Conservation (phyloP, 2,888 invertebrate genomes). For the Scelioninae gen. 1 region DNA sequence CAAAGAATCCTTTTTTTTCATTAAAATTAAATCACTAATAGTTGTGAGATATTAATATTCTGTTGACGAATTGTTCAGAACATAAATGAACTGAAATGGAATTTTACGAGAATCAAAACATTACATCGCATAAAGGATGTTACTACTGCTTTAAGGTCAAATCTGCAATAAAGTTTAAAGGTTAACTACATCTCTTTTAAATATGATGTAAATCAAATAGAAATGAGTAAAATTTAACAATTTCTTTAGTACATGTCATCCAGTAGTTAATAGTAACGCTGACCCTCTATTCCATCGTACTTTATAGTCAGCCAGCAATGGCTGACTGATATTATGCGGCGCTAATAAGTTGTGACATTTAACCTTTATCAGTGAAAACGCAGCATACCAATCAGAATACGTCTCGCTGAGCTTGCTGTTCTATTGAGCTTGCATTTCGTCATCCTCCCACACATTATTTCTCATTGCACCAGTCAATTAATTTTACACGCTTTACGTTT, state of each 20-base stretch:
- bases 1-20: too few relatives aligned
- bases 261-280: conserved; percentile 16
- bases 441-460: conserved; percentile 57
- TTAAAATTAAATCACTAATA: too few relatives aligned
- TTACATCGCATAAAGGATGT: conserved; percentile 19
- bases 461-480: conserved; percentile 30
- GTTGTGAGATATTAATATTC: too few relatives aligned
- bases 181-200: conserved; percentile 40
- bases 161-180: conserved; percentile 48
- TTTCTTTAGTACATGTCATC: conserved; percentile 7
- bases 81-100: too few relatives aligned
- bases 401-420: conserved; percentile 38
- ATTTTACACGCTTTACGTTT: conserved; percentile 28
- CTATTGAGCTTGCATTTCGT: conserved; percentile 41
- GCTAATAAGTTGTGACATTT: conserved; percentile 61
- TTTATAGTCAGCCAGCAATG: conserved; percentile 14
- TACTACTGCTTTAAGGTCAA: conserved; percentile 25
- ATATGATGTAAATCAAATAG: conserved; percentile 37
- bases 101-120: conserved; percentile 16
- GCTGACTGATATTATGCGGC: conserved; percentile 32
- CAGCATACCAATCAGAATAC: conserved; percentile 58
- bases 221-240: conserved; percentile 32
- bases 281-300: conserved; percentile 30
- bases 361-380: conserved; percentile 54
- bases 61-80: too few relatives aligned